Conservation (phyloP, 1,140 invertebrate species). For the Leguminivora glycinivorella region DNA sequence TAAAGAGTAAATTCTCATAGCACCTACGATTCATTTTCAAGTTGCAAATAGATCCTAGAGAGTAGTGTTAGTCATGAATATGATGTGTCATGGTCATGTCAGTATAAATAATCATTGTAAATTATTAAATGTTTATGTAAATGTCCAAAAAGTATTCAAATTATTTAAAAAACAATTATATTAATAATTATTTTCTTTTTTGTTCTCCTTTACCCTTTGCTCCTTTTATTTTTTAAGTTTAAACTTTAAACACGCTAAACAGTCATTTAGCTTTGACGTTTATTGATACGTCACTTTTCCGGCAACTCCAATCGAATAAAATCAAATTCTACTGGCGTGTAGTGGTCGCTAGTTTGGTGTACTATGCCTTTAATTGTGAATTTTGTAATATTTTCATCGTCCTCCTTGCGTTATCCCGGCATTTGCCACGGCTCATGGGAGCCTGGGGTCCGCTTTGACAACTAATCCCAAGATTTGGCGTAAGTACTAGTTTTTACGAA, state of each 20-base stretch:
- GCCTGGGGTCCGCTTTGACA: no score
- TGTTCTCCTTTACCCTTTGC: constrained; percentile 56
- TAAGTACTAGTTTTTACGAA: no score
- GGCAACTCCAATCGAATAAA: no score
- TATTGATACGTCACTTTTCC: no score
- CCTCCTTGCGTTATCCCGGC: no score
- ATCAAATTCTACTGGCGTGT: no score
- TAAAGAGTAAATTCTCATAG: constrained; percentile 73
- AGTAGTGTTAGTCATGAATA: constrained; percentile 74
- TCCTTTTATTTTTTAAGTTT: constrained; percentile 46
- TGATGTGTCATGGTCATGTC: constrained; percentile 76
- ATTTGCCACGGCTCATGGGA: no score
- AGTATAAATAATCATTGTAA: constrained; percentile 78
- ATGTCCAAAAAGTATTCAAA: constrained; percentile 79
- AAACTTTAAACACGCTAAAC: background rate
- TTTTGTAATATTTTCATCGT: no score
- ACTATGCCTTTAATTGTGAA: no score
- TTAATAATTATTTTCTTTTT: constrained; percentile 71
- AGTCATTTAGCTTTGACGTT: no score
- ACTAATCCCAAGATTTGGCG: no score
- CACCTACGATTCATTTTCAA: constrained; percentile 74
- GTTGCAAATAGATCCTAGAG: constrained; percentile 72
- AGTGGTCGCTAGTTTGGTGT: no score
- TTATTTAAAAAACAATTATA: constrained; percentile 77
- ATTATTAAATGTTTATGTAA: constrained; percentile 80